phyloP scores from a whole-genome alignment of 2,888 invertebrate species.

The Perizoma affinitatum region DNA sequence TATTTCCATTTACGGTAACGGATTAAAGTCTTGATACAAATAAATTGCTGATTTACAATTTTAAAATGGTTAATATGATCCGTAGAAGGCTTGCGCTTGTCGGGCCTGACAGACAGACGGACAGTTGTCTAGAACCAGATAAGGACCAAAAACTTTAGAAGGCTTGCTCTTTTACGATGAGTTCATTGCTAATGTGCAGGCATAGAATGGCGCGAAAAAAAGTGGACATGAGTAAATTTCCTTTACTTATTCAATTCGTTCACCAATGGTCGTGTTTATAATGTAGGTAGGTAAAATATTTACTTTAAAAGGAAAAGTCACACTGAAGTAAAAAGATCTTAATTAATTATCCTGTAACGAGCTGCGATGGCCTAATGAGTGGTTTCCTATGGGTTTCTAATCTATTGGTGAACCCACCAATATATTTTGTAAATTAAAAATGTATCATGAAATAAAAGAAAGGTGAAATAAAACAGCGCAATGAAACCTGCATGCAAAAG shows the following conservation, averaged over 20 bases:
- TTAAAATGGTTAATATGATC: conserved; percentile 69
- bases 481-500: too few relatives aligned
- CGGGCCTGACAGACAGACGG: conserved; percentile 65
- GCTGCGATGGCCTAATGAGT: too few relatives aligned
- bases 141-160: conserved; percentile 45
- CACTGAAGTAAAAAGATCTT: too few relatives aligned
- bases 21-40: conserved; percentile 57
- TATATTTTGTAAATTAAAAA: too few relatives aligned
- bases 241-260: conserved; percentile 8
- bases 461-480: too few relatives aligned
- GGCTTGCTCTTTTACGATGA: conserved; percentile 40
- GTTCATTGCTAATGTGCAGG: conserved; percentile 37
- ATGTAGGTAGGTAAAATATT: too few relatives aligned
- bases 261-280: too few relatives aligned
- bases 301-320: too few relatives aligned
- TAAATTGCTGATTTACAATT: conserved; percentile 74
- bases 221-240: conserved; percentile 17
- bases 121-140: conserved; percentile 48
- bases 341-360: too few relatives aligned
- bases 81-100: conserved; percentile 57
- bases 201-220: conserved; percentile 20
- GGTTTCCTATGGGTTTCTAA: too few relatives aligned
- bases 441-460: too few relatives aligned
- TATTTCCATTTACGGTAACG: conserved; percentile 53
- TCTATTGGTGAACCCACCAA: too few relatives aligned